These are phyloP conservation scores for Jacana jacana DNA, from an alignment of 2,113 vertebrate genomes.

Conservation along the genomic window DNA sequence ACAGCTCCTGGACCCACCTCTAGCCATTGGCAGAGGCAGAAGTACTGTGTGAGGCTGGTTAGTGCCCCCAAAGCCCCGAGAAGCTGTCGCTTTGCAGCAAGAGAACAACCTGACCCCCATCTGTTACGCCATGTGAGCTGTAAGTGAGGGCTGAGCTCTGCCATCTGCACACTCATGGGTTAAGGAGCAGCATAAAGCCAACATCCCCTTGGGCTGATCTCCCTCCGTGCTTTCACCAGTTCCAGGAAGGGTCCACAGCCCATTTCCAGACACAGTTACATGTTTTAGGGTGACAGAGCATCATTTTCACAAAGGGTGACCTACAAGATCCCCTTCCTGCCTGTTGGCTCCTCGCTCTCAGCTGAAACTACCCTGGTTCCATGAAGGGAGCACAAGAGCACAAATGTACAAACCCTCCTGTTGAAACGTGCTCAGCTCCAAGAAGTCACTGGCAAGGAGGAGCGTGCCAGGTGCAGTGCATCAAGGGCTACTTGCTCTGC, in stretches of 20 bases:
- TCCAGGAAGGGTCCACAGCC: neutral
- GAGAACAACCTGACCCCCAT: neutral
- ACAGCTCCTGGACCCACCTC: neutral
- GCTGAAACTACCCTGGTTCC: neutral
- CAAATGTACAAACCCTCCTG: neutral
- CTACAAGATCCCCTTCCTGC: fast-evolving
- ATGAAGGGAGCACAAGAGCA: neutral
- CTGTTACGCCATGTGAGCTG: neutral
- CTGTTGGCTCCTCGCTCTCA: neutral
- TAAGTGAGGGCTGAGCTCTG: neutral
- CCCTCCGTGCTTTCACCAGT: neutral
- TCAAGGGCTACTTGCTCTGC: neutral
- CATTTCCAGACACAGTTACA: fast-evolving
- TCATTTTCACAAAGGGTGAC: neutral
- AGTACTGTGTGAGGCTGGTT: neutral
- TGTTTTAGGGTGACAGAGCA: neutral
- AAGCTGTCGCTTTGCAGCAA: neutral
- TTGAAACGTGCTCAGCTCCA: neutral
- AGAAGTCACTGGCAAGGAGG: neutral
- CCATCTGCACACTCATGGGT: fast-evolving
- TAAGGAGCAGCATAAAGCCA: neutral
- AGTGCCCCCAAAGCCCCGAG: neutral
- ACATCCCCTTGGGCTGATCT: neutral
- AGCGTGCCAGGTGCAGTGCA: neutral
- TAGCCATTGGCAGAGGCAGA: neutral